Conservation (phyloP, 2,888 invertebrate genomes). For the Hofmannophila pseudospretella region DNA sequence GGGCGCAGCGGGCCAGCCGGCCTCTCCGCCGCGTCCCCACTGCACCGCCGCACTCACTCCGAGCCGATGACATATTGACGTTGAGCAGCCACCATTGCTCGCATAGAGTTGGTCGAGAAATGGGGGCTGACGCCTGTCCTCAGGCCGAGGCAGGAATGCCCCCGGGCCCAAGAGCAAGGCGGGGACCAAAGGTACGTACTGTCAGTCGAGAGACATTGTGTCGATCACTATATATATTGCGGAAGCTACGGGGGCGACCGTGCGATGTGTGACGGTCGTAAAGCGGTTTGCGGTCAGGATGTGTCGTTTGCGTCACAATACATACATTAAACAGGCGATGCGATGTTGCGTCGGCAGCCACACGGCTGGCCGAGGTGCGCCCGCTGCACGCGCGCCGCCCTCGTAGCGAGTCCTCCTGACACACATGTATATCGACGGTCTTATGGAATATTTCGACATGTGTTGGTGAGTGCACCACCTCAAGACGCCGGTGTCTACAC, state of each 20-base stretch:
- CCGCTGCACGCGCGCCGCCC: conserved; percentile 28
- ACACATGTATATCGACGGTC: conserved; percentile 30
- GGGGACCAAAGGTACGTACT: conserved; percentile 84
- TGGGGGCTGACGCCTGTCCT: conserved; percentile 99
- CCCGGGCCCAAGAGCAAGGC: conserved; percentile 84
- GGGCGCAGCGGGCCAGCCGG: conserved; percentile 67
- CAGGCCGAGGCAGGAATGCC: conserved; percentile 96
- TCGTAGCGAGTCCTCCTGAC: conserved; percentile 17
- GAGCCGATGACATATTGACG: conserved; percentile 69
- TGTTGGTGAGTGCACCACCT: conserved; percentile 64
- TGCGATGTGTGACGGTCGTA: conserved; percentile 26
- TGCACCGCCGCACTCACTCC: conserved; percentile 48
- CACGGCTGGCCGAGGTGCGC: conserved; percentile 26
- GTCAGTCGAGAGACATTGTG: no score
- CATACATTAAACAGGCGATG: conserved; percentile 13
- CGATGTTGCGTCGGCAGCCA: conserved; percentile 25
- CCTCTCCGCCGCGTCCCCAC: conserved; percentile 56
- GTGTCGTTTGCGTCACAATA: conserved; percentile 40
- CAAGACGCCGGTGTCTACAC: conserved; percentile 5
- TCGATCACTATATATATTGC: conserved; percentile 4
- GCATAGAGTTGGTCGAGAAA: conserved; percentile 98
- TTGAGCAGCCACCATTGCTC: conserved; percentile 95
- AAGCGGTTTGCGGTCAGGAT: conserved; percentile 46
- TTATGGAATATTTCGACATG: conserved; percentile 65
- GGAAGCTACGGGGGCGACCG: conserved; percentile 22